Conservation (phyloP, 2,888 invertebrate species). For the Pegoplata infirma region DNA sequence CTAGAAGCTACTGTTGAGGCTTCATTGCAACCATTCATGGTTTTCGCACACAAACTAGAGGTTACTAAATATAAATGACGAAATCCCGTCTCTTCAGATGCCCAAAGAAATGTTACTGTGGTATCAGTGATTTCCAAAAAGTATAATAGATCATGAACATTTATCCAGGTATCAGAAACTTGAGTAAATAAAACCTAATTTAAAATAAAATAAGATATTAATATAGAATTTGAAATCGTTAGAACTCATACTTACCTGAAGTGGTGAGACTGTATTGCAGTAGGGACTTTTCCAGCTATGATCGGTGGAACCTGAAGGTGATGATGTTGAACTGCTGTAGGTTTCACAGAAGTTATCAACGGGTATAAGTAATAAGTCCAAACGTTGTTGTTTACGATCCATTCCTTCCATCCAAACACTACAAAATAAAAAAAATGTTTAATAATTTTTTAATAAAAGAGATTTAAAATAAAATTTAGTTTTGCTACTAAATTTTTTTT, state of each 20-base stretch:
- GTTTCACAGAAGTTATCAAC: constrained; percentile 84
- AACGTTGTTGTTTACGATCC: constrained; percentile 90
- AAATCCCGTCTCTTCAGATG: constrained; percentile 93
- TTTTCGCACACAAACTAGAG: constrained; percentile 79
- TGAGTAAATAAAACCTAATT: constrained; percentile 77
- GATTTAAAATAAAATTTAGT: too few species aligned
- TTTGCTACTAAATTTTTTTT: too few species aligned
- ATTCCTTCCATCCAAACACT: constrained; percentile 96
- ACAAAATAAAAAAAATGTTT: constrained; percentile 61
- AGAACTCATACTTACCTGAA: constrained; percentile 68
- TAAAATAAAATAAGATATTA: not conserved
- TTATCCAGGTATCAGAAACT: constrained; percentile 91
- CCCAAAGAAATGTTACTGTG: constrained; percentile 89
- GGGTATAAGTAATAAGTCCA: constrained; percentile 91
- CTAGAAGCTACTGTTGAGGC: constrained; percentile 27
- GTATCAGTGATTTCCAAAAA: constrained; percentile 82
- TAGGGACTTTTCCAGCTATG: constrained; percentile 78
- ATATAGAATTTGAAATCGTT: not conserved
- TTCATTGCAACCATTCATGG: constrained; percentile 79
- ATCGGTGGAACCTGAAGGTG: constrained; percentile 76
- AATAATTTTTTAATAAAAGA: too few species aligned
- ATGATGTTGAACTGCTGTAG: constrained; percentile 77
- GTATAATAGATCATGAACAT: constrained; percentile 93
- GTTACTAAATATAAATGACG: constrained; percentile 91
- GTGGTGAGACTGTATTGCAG: constrained; percentile 74